These are phyloP conservation scores for Amitus sp. DNA, from an alignment of 2,888 invertebrate species.

Conservation along the genomic window DNA sequence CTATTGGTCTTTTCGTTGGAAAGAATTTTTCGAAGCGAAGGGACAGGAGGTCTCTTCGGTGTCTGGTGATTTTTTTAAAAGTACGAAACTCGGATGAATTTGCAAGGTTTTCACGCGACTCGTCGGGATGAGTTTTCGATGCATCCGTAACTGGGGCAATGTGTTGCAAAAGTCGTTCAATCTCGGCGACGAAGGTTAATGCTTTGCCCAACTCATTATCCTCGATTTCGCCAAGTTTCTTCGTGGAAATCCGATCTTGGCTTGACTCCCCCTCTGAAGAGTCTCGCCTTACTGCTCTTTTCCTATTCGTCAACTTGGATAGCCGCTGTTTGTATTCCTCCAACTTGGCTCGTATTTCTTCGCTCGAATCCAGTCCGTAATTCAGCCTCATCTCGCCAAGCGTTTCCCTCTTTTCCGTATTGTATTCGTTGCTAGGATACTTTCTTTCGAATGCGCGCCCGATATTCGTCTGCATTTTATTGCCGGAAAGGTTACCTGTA, in stretches of 20 bases:
- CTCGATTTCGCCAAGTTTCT: slow-evolving; percentile 14
- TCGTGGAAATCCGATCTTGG: background rate
- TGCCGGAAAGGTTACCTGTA: slow-evolving; percentile 18
- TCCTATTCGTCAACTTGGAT: slow-evolving; percentile 37
- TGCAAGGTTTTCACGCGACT: background rate
- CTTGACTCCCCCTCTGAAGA: slow-evolving; percentile 13
- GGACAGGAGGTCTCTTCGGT: slow-evolving; percentile 2
- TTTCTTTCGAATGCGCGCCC: background rate
- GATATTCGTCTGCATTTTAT: slow-evolving; percentile 8
- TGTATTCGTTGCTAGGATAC: background rate
- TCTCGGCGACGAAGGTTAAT: background rate
- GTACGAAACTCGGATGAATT: too few species aligned
- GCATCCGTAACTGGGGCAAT: slow-evolving; percentile 44
- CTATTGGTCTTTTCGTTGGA: background rate
- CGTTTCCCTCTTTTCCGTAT: slow-evolving; percentile 18
- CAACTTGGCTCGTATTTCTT: slow-evolving; percentile 44
- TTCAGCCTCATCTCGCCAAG: slow-evolving; percentile 14
- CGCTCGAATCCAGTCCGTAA: slow-evolving; percentile 34
- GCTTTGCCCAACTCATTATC: slow-evolving; percentile 15
- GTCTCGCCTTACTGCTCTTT: slow-evolving; percentile 14
- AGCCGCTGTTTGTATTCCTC: slow-evolving; percentile 47
- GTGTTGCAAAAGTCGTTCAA: slow-evolving; percentile 8
- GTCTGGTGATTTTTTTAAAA: background rate
- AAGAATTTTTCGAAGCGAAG: background rate
- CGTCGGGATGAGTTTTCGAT: slow-evolving; percentile 43